phyloP scores from a whole-genome alignment of 53 echinoderm and acorn worm genomes.

The Stichopus horrens region DNA sequence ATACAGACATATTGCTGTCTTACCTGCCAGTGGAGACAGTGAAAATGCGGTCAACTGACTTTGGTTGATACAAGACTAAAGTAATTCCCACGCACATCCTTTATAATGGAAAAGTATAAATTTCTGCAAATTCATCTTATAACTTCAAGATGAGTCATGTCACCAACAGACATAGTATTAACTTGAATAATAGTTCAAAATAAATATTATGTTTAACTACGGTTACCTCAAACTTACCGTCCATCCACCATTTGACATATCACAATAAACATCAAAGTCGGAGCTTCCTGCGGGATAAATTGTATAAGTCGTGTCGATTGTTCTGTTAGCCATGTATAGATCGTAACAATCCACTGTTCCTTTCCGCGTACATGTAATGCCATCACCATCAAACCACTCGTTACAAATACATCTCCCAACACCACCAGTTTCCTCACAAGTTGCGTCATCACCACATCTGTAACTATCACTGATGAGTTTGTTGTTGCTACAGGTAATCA shows the following conservation, averaged over 20 bases:
- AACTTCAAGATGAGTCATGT: too few species aligned
- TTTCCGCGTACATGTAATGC: not conserved
- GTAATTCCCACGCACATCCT: too few species aligned
- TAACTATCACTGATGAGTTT: not conserved
- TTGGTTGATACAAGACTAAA: too few species aligned
- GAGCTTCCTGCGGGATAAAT: not conserved
- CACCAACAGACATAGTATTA: too few species aligned
- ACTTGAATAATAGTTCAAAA: too few species aligned
- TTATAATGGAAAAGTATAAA: too few species aligned
- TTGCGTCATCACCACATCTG: not conserved
- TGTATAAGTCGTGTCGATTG: not conserved
- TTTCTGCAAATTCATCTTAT: too few species aligned
- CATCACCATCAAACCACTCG: not conserved
- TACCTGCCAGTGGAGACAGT: too few species aligned
- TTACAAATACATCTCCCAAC: not conserved
- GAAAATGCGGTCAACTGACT: too few species aligned
- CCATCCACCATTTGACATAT: not conserved
- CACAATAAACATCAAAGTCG: conserved; percentile 5
- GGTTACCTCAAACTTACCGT: not conserved
- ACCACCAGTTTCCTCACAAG: not conserved
- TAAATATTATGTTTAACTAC: too few species aligned
- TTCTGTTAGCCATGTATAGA: not conserved
- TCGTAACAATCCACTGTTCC: not conserved
- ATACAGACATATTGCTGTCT: too few species aligned
- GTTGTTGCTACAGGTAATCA: not conserved